Base-by-base conservation (phyloP, 2,113 vertebrate species). In the Phasianus colchicus region DNA sequence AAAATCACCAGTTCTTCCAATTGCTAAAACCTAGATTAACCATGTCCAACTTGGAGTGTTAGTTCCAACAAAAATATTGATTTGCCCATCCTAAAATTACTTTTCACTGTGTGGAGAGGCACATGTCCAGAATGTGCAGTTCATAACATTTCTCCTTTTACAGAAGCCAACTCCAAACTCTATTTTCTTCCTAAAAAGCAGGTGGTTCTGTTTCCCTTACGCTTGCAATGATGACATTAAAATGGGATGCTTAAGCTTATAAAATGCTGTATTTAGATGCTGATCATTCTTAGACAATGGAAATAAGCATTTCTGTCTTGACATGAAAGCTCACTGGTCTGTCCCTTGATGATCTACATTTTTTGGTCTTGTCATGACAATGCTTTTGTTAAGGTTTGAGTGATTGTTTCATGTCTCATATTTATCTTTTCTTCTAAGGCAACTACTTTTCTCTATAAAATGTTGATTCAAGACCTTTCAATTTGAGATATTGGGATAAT, bases 361-460 rank as follows among this genome's bases (percentile, higher is more conserved):
- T 43, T 83, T 43, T 50, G 8, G 40, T 6, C 6, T 77, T 3
- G 1, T 5, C 7, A 52, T n/a, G 10, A 16, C 2, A 30, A 2
- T 3, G 2, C 42, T 14, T 3, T 83, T 73, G 17, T 38, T 61
- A 70, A 40, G 11, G 4, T 0, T 2, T 45, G 67, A 11, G 36
- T 29, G 10, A 58, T 32, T 25, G 16, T 64, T 38, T 64, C 25
- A 27, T 17, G 9, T 17, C 18, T 40, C 27, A 17, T 38, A 12
- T 38, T 47, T 61, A 10, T 29, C 21, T 38, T 50, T 5, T 11
- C 30, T 29, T 78, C 83, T 30, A 66, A 87, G 85, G 8, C 29
- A 83, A 74, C 10, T 29, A 38, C 83, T 92, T 66, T 90, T 86
- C 24, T 90, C n/a, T 14, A 90, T 45, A 92, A 94, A 95, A 94